phyloP scores from a whole-genome alignment of 2,888 invertebrate genomes.

The Orthosia gothica region DNA sequence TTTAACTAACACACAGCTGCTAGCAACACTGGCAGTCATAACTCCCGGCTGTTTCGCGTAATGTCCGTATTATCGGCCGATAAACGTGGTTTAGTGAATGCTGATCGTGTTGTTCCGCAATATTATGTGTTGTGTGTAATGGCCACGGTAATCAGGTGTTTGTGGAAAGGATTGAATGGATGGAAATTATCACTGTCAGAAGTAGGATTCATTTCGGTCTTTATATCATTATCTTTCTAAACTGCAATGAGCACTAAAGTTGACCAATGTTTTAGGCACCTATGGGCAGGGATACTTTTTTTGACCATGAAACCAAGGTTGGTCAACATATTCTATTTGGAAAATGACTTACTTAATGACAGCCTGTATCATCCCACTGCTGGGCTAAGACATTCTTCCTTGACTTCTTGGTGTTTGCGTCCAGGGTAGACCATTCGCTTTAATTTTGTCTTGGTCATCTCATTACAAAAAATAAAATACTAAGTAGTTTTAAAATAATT shows the following conservation, averaged over 20 bases:
- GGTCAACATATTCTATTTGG: no score
- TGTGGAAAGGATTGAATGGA: slow-evolving; percentile 4
- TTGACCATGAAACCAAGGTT: no score
- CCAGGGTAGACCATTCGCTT: no score
- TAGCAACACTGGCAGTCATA: slow-evolving; percentile 47
- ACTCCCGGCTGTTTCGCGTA: slow-evolving; percentile 43
- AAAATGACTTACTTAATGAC: no score
- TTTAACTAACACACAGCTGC: no score
- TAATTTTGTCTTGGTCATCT: no score
- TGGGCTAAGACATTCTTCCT: no score
- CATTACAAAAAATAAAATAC: no score
- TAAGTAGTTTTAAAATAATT: neutral
- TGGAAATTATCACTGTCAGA: neutral
- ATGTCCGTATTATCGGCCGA: slow-evolving; percentile 42
- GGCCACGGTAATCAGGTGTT: slow-evolving; percentile 25
- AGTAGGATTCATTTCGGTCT: neutral
- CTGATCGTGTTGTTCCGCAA: slow-evolving; percentile 23
- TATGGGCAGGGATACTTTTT: no score
- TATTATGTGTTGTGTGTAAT: slow-evolving; percentile 11
- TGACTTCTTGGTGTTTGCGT: no score
- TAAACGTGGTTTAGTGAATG: slow-evolving; percentile 50
- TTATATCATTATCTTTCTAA: neutral
- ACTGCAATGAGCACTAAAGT: neutral
- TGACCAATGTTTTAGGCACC: neutral
- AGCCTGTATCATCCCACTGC: no score